Evolutionary conservation across 1,140 invertebrate species (phyloP).

Genomic region (Tetramorium parvispinum): DNA sequence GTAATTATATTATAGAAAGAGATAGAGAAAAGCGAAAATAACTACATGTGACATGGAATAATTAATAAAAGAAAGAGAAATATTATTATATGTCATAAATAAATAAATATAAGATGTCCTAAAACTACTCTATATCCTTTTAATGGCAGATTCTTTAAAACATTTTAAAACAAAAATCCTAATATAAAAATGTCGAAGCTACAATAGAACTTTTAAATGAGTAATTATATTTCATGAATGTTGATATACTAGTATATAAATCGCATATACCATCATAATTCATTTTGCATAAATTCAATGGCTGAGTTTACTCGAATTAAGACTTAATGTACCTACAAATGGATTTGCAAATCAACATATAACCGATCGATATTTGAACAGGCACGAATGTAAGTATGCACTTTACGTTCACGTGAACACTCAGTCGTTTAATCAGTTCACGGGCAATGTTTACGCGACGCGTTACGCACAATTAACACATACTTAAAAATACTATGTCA

Average conservation of each 20-base stretch:
- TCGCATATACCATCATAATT: neutral
- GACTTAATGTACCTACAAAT: neutral
- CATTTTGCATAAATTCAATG: neutral
- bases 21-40: neutral
- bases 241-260: neutral
- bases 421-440: slow-evolving; percentile 41
- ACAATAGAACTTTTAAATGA: too few relatives aligned
- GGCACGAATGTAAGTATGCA: slow-evolving; percentile 6
- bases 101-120: too few relatives aligned
- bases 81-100: neutral
- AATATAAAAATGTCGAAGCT: too few relatives aligned
- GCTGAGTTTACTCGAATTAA: neutral
- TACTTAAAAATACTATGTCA: slow-evolving; percentile 3
- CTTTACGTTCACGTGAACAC: slow-evolving; percentile 22
- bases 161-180: too few relatives aligned
- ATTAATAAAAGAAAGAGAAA: neutral
- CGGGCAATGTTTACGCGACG: neutral
- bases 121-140: too few relatives aligned
- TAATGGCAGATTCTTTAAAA: too few relatives aligned
- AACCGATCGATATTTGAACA: slow-evolving; percentile 11
- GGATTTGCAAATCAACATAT: neutral
- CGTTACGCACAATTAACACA: slow-evolving; percentile 23
- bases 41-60: neutral
- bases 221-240: too few relatives aligned
- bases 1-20: neutral